These are phyloP conservation scores for Epizoanthus illoricatus DNA, from an alignment of 92 coral and sea anemone species.

Conservation along the genomic window DNA sequence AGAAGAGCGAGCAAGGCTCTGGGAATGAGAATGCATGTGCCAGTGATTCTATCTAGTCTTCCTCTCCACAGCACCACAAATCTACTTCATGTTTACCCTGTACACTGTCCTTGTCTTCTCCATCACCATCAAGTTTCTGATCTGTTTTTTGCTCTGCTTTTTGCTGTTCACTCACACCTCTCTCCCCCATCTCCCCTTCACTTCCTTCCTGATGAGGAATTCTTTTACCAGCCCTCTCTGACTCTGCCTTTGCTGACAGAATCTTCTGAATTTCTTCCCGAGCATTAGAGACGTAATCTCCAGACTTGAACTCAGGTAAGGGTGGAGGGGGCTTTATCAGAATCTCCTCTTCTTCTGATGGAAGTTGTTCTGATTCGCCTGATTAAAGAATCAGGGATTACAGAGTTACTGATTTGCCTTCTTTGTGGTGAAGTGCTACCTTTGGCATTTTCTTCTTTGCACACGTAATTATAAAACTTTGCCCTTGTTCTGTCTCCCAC, in stretches of 20 bases:
- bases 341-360: constrained; percentile 38
- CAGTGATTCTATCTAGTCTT: neutral
- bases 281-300: constrained; percentile 41
- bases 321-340: constrained; percentile 43
- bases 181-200: too few relatives aligned
- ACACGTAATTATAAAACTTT: too few relatives aligned
- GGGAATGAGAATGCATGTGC: too few relatives aligned
- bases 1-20: too few relatives aligned
- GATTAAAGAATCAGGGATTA: constrained; percentile 34
- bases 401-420: neutral
- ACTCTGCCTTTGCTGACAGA: constrained; percentile 33
- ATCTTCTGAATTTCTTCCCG: constrained; percentile 42
- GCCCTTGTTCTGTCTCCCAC: too few relatives aligned
- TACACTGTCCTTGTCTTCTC: too few relatives aligned
- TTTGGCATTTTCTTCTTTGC: too few relatives aligned
- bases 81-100: too few relatives aligned
- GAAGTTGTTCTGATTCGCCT: constrained; percentile 30
- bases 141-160: neutral
- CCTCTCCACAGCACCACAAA: neutral
- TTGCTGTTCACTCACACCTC: too few relatives aligned
- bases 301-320: constrained; percentile 40
- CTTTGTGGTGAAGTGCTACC: too few relatives aligned
- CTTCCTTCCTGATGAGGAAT: too few relatives aligned
- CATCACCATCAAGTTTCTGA: neutral
- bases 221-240: constrained; percentile 25